Evolutionary conservation across 2,888 invertebrate species (phyloP).

Genomic region (Plemyria rubiginata): DNA sequence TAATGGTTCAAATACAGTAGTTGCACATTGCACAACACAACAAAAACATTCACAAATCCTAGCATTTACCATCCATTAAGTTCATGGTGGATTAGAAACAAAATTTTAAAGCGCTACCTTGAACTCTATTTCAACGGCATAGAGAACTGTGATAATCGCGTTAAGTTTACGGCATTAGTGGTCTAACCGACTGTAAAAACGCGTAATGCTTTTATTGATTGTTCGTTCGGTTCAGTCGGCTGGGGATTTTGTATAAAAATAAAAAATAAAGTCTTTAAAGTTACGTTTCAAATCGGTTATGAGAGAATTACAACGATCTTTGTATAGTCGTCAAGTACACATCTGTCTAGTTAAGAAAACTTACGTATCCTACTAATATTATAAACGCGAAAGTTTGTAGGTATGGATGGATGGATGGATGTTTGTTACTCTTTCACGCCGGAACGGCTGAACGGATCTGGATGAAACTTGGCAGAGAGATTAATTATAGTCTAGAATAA

Average conservation of each 20-base stretch:
- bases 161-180: constrained; percentile 45
- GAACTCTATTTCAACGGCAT: constrained; percentile 30
- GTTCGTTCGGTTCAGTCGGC: constrained; percentile 27
- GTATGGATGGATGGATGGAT: too few relatives aligned
- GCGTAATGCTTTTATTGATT: constrained; percentile 46
- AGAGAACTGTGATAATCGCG: constrained; percentile 44
- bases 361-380: too few relatives aligned
- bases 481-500: too few relatives aligned
- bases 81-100: constrained; percentile 40
- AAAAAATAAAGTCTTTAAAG: neutral
- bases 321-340: constrained; percentile 5
- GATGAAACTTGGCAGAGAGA: too few relatives aligned
- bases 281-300: constrained; percentile 16
- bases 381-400: too few relatives aligned
- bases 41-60: constrained; percentile 36
- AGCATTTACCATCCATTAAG: constrained; percentile 36
- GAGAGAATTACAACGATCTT: constrained; percentile 6
- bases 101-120: constrained; percentile 20
- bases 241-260: constrained; percentile 15
- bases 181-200: constrained; percentile 49
- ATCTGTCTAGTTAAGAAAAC: neutral
- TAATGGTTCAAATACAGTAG: constrained; percentile 34
- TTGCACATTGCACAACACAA: constrained; percentile 42
- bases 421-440: too few relatives aligned
- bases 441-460: too few relatives aligned